These are phyloP conservation scores for Gavia stellata DNA, from an alignment of 2,113 vertebrate genomes.

Conservation along the genomic window DNA sequence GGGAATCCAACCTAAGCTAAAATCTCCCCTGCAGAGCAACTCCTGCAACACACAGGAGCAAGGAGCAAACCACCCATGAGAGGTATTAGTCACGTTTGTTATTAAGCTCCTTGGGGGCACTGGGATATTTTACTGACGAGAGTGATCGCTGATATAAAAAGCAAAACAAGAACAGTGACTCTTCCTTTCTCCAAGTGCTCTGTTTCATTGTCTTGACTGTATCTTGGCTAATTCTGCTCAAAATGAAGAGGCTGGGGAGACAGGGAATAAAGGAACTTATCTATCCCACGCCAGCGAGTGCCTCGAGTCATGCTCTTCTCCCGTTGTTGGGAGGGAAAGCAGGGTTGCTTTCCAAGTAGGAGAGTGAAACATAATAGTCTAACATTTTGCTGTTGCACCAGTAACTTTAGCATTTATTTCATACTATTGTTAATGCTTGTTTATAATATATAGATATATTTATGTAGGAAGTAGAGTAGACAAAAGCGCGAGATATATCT, in stretches of 20 bases:
- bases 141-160: background rate
- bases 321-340: background rate
- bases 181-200: background rate
- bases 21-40: background rate
- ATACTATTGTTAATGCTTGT: constrained; percentile 62
- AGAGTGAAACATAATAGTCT: background rate
- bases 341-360: background rate
- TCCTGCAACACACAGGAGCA: background rate
- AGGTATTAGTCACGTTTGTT: background rate
- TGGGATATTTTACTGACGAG: background rate
- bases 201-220: background rate
- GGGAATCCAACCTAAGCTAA: background rate
- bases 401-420: constrained; percentile 70
- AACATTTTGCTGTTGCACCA: background rate
- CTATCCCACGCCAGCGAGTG: background rate
- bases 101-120: background rate
- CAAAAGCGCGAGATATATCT: constrained; percentile 75
- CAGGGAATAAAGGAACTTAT: constrained; percentile 12
- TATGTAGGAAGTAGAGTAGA: constrained; percentile 66
- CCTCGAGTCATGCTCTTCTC: background rate
- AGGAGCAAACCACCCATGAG: background rate
- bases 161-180: background rate
- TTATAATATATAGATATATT: constrained; percentile 69
- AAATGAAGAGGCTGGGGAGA: background rate
- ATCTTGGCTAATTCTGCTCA: constrained; percentile 9